phyloP scores from a whole-genome alignment of 2,888 invertebrate species.

The Leptodirus hochenwartii region DNA sequence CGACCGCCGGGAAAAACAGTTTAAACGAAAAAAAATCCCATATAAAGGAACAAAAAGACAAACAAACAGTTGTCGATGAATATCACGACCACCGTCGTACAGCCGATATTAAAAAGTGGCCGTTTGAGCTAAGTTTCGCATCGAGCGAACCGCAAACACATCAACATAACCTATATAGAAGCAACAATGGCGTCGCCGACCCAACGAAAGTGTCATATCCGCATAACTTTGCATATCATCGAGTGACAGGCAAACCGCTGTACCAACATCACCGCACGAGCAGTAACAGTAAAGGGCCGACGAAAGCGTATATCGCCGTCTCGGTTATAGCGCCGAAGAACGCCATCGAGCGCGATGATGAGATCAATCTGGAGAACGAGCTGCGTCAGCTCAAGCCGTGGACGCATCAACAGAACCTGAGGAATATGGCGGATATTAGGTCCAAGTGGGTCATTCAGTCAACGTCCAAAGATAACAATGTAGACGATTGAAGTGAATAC shows the following conservation, averaged over 20 bases:
- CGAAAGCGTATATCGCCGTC: slow-evolving; percentile 27
- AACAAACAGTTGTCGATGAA: slow-evolving; percentile 2
- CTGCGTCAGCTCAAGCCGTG: slow-evolving; percentile 25
- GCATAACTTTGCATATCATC: slow-evolving; percentile 26
- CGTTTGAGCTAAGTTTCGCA: slow-evolving; percentile 8
- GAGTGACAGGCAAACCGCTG: slow-evolving; percentile 24
- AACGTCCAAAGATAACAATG: no score
- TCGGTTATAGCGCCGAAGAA: slow-evolving; percentile 25
- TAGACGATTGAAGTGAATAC: no score
- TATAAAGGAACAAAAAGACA: slow-evolving; percentile 7
- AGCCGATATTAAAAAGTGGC: slow-evolving; percentile 9
- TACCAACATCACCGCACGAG: no score
- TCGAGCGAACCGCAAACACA: slow-evolving; percentile 7
- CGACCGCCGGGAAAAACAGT: slow-evolving; percentile 5
- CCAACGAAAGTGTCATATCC: slow-evolving; percentile 18
- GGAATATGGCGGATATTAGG: slow-evolving; percentile 22
- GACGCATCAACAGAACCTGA: slow-evolving; percentile 22
- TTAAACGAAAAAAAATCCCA: slow-evolving; percentile 7
- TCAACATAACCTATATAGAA: slow-evolving; percentile 10
- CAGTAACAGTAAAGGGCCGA: slow-evolving; percentile 21
- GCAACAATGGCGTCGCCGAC: slow-evolving; percentile 11
- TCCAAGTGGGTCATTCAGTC: slow-evolving; percentile 21
- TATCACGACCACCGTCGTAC: slow-evolving; percentile 1
- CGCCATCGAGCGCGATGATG: slow-evolving; percentile 15
- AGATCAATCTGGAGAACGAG: slow-evolving; percentile 23